These are phyloP conservation scores for Setophaga petechia DNA, from an alignment of 2,113 vertebrate genomes.

Conservation along the genomic window DNA sequence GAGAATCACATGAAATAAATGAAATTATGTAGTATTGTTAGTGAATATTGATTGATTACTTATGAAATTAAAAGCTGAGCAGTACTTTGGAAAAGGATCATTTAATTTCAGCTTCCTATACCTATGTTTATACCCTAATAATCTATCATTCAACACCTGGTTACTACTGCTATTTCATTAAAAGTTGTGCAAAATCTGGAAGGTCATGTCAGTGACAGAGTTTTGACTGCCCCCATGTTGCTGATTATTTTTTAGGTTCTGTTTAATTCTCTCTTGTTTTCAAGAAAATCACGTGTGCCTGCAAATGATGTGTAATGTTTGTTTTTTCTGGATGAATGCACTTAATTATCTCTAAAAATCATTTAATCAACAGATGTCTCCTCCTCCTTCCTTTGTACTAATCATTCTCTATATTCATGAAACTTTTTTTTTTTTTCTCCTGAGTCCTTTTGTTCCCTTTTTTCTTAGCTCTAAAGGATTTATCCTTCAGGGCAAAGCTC, in stretches of 20 bases:
- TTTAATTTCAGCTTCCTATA: not conserved
- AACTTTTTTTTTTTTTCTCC: not conserved
- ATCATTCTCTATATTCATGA: slow-evolving; percentile 60
- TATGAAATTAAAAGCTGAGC: not conserved
- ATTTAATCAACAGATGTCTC: slow-evolving; percentile 77
- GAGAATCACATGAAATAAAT: not conserved
- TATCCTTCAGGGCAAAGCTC: slow-evolving; percentile 67
- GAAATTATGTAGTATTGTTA: not conserved
- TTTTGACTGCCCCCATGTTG: slow-evolving; percentile 43
- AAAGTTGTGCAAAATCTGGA: not conserved
- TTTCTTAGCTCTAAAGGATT: slow-evolving; percentile 65
- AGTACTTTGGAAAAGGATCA: not conserved
- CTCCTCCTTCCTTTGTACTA: slow-evolving; percentile 73
- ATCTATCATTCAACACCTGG: not conserved
- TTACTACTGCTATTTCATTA: not conserved
- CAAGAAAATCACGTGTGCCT: slow-evolving; percentile 67
- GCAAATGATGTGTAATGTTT: slow-evolving; percentile 73
- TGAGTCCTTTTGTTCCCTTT: slow-evolving; percentile 66
- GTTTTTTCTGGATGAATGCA: slow-evolving; percentile 79
- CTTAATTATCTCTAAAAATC: slow-evolving; percentile 79
- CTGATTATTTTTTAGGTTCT: slow-evolving; percentile 61
- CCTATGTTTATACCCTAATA: not conserved
- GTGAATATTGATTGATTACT: not conserved
- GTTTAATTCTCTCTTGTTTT: slow-evolving; percentile 72
- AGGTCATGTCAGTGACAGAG: slow-evolving; percentile 45